These are phyloP conservation scores for Corythornis vintsioides DNA, from an alignment of 2,113 vertebrate genomes.

Conservation along the genomic window DNA sequence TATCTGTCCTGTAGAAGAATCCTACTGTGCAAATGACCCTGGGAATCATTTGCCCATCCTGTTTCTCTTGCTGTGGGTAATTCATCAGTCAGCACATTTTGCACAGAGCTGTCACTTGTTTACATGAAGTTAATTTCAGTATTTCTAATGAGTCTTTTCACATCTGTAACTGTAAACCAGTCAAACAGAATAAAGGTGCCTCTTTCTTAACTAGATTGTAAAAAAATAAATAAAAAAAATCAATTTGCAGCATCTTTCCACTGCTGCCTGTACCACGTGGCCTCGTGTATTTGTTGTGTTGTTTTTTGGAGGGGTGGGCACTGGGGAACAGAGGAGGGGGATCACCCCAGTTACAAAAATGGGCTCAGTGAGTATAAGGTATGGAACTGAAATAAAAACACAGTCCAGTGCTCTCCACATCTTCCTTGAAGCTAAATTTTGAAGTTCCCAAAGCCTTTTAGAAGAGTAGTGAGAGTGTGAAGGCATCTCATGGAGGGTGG, in stretches of 20 bases:
- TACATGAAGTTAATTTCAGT: constrained; percentile 37
- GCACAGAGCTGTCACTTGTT: constrained; percentile 35
- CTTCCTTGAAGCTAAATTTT: not conserved
- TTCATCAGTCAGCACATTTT: not conserved
- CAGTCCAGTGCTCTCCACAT: too few species aligned
- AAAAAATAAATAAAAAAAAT: too few species aligned
- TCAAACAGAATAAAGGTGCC: constrained; percentile 49
- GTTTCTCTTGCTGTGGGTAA: not conserved
- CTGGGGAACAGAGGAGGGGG: too few species aligned
- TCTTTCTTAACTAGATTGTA: not conserved
- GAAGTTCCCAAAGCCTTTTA: not conserved
- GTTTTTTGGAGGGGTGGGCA: too few species aligned
- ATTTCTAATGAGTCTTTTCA: not conserved
- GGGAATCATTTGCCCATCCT: not conserved
- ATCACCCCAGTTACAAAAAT: not conserved
- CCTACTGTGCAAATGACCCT: not conserved
- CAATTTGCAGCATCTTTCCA: not conserved
- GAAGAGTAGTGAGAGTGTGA: not conserved
- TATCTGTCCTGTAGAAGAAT: not conserved
- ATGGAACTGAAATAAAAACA: not conserved
- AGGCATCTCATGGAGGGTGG: fast-evolving
- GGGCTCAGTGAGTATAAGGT: not conserved
- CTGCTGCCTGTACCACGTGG: fast-evolving
- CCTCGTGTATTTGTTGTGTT: not conserved
- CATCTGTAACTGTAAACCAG: not conserved